These are phyloP conservation scores for Seriola quinqueradiata DNA, from an alignment of 2,113 vertebrate genomes.

Conservation along the genomic window DNA sequence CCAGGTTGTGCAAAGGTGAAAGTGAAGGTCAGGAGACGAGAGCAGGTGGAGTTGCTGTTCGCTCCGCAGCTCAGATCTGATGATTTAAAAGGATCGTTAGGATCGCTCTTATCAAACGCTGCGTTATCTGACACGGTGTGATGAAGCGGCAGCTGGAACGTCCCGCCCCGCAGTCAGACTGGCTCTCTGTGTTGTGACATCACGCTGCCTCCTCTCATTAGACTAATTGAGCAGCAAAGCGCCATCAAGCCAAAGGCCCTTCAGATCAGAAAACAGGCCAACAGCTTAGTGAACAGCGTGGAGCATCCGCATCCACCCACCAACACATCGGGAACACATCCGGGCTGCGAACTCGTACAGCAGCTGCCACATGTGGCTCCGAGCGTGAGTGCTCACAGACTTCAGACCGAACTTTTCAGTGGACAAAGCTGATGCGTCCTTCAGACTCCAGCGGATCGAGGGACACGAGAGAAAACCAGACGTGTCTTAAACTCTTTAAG, in stretches of 20 bases:
- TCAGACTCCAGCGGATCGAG: background rate
- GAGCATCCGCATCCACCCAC: slow-evolving; percentile 7
- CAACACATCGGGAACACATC: no score
- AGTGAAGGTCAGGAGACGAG: background rate
- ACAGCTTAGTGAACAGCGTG: slow-evolving; percentile 12
- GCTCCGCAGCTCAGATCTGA: slow-evolving; percentile 9
- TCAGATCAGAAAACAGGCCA: slow-evolving; percentile 14
- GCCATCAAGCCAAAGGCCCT: slow-evolving; percentile 10
- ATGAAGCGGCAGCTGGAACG: slow-evolving; percentile 27
- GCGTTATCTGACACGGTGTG: slow-evolving; percentile 45
- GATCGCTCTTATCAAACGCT: slow-evolving; percentile 49
- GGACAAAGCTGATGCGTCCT: no score
- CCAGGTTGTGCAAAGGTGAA: background rate
- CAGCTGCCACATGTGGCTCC: background rate
- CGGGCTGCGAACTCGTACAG: background rate
- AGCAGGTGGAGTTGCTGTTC: slow-evolving; percentile 28
- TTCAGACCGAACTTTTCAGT: background rate
- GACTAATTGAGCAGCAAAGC: slow-evolving; percentile 46
- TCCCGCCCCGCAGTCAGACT: background rate
- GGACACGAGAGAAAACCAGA: no score
- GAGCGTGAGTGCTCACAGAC: background rate
- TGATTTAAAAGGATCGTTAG: slow-evolving; percentile 42
- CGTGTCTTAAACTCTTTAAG: no score
- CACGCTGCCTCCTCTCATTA: slow-evolving; percentile 43
- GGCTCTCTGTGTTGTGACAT: background rate